Evolutionary conservation across 2,797 vertebrate species (phyloP).

Genomic region (Varecia variegata): DNA sequence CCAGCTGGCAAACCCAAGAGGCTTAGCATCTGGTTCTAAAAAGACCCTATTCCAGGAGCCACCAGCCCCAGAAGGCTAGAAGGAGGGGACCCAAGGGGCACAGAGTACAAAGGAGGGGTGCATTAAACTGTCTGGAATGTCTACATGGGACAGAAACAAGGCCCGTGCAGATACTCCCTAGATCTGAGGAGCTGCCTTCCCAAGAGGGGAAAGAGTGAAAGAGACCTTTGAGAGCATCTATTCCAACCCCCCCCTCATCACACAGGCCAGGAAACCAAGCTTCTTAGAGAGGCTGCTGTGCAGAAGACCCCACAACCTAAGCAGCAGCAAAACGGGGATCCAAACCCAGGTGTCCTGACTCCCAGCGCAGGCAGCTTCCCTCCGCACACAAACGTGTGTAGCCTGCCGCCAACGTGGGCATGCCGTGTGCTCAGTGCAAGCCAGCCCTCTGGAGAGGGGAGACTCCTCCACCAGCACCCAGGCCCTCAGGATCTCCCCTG

Average conservation of each 20-base stretch:
- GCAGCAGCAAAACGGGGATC: background rate
- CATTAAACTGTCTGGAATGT: background rate
- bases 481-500: background rate
- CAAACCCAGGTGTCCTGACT: background rate
- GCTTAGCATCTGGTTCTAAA: slow-evolving; percentile 44
- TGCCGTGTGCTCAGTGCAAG: rapidly evolving
- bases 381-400: background rate
- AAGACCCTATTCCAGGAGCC: slow-evolving; percentile 29
- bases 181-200: background rate
- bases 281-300: background rate
- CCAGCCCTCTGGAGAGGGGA: background rate
- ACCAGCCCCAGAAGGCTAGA: background rate
- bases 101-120: background rate
- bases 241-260: background rate
- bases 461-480: background rate
- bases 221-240: background rate
- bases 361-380: background rate
- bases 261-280: background rate
- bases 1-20: background rate
- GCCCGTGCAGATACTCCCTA: background rate
- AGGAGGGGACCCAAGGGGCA: background rate
- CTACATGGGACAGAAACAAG: background rate
- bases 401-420: background rate
- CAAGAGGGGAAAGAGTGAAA: background rate
- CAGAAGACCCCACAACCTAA: background rate